phyloP scores from a whole-genome alignment of 2,113 vertebrate species.

The Anoplopoma fimbria region DNA sequence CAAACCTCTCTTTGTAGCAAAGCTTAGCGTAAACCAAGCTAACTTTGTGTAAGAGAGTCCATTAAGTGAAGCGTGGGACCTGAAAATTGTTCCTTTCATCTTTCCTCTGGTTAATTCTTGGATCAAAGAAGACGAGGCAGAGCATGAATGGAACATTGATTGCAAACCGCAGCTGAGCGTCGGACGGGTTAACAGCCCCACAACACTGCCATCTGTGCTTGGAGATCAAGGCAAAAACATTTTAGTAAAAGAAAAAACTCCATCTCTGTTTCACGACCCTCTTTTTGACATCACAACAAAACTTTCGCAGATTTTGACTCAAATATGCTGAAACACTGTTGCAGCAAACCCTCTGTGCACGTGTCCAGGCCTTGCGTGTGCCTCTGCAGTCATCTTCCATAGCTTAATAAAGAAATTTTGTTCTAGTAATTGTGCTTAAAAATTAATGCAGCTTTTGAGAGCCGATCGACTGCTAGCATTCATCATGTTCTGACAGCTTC shows the following conservation, averaged over 20 bases:
- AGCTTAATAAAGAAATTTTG: conserved; percentile 52
- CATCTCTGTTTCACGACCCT: not conserved
- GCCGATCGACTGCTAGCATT: conserved; percentile 69
- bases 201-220: conserved; percentile 45
- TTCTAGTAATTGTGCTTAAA: conserved; percentile 74
- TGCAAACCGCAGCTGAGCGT: conserved; percentile 47
- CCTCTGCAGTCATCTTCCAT: conserved; percentile 39
- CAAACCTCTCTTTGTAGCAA: conserved; percentile 45
- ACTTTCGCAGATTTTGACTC: not conserved
- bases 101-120: conserved; percentile 54
- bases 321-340: conserved; percentile 6
- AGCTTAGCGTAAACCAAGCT: conserved; percentile 45
- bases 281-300: conserved; percentile 14
- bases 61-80: conserved; percentile 60
- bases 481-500: conserved; percentile 78
- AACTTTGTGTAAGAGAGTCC: conserved; percentile 43
- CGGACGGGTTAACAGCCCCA: conserved; percentile 32
- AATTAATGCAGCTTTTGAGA: conserved; percentile 80
- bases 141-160: conserved; percentile 61
- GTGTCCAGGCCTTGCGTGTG: conserved; percentile 23
- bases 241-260: not conserved
- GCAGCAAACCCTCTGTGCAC: not conserved
- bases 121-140: conserved; percentile 69
- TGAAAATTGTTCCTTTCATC: conserved; percentile 69
- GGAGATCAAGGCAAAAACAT: conserved; percentile 45